Conservation (phyloP, 2,888 invertebrate species). For the Drosophila ustulata region DNA sequence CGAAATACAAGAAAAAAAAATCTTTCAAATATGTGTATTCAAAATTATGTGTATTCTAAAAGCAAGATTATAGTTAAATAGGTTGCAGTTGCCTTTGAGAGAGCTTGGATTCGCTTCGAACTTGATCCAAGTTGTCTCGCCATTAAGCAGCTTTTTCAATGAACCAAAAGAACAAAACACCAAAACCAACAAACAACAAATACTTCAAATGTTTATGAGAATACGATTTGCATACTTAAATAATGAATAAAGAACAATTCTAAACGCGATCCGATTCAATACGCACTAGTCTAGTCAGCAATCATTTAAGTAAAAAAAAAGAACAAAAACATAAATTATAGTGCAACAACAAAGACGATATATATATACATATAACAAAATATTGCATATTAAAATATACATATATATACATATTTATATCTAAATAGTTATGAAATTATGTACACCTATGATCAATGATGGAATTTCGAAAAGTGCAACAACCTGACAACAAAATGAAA, state of each 20-base stretch:
- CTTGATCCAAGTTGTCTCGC: constrained; percentile 19
- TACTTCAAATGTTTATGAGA: constrained; percentile 32
- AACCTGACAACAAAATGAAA: constrained; percentile 47
- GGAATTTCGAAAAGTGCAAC: constrained; percentile 61
- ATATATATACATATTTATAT: constrained; percentile 44
- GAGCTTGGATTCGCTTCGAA: constrained; percentile 28
- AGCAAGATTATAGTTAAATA: constrained; percentile 47
- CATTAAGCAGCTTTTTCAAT: constrained; percentile 31
- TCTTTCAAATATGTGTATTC: constrained; percentile 38
- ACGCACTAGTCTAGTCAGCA: constrained; percentile 74
- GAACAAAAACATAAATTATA: constrained; percentile 37
- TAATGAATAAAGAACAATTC: constrained; percentile 39
- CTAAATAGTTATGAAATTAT: constrained; percentile 64
- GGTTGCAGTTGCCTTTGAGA: constrained; percentile 48
- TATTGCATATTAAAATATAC: constrained; percentile 48
- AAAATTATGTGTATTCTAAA: constrained; percentile 57
- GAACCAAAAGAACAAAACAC: constrained; percentile 60
- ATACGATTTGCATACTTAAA: constrained; percentile 53
- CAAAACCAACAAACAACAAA: constrained; percentile 46
- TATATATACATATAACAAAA: constrained; percentile 34
- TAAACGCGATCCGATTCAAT: constrained; percentile 67
- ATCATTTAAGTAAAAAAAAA: constrained; percentile 70
- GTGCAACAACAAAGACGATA: constrained; percentile 52
- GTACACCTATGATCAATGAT: constrained; percentile 50
- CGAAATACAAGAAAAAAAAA: constrained; percentile 30